These are phyloP conservation scores for Nephrotoma flavescens DNA, from an alignment of 2,888 invertebrate genomes.

Conservation along the genomic window DNA sequence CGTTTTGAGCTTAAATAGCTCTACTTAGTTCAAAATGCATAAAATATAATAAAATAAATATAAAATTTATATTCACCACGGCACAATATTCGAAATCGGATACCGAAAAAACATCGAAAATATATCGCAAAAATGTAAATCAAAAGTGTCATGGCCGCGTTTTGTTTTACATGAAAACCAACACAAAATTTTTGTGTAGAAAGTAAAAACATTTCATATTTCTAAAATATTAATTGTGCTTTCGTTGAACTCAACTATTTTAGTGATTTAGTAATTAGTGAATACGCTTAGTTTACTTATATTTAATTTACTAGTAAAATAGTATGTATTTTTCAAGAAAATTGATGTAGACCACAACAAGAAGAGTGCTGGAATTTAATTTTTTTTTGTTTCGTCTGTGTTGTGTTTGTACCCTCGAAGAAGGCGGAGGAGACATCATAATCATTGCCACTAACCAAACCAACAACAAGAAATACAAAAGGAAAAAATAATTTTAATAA, in stretches of 20 bases:
- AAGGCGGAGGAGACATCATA: not conserved
- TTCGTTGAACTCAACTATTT: not conserved
- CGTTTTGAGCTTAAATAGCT: too few species aligned
- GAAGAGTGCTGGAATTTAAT: not conserved
- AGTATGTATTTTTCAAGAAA: not conserved
- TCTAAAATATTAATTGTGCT: not conserved
- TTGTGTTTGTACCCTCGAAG: not conserved
- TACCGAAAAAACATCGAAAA: not conserved
- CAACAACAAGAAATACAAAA: not conserved
- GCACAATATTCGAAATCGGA: not conserved
- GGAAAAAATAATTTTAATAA: not conserved
- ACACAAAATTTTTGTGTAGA: not conserved
- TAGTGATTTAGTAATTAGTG: not conserved
- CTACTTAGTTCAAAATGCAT: too few species aligned
- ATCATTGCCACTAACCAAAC: not conserved
- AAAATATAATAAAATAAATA: too few species aligned
- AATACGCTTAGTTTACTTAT: not conserved
- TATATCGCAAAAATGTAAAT: not conserved
- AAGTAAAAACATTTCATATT: not conserved
- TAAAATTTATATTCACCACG: not conserved
- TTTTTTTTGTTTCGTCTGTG: not conserved
- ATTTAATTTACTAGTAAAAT: not conserved
- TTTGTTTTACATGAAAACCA: not conserved
- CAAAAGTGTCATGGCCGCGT: not conserved
- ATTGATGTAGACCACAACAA: not conserved